phyloP scores from a whole-genome alignment of 2,113 vertebrate species.

The Hiodon alosoides region DNA sequence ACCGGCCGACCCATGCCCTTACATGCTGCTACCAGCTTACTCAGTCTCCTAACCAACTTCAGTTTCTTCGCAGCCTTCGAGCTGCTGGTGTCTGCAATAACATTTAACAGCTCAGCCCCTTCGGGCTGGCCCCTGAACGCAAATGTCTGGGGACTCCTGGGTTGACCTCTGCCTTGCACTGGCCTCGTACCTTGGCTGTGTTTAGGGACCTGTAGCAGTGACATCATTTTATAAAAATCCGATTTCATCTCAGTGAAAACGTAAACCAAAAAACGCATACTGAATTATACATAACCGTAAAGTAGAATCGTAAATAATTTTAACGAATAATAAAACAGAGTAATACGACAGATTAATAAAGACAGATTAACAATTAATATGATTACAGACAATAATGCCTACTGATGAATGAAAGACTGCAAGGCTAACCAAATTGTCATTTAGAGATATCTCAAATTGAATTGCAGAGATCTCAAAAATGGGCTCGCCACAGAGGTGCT shows the following conservation, averaged over 20 bases:
- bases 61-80: slow-evolving; percentile 45
- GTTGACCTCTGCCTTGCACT: slow-evolving; percentile 44
- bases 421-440: no score
- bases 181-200: slow-evolving; percentile 35
- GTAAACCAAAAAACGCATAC: neutral
- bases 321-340: neutral
- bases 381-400: no score
- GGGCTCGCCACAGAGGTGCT: neutral
- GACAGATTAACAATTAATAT: no score
- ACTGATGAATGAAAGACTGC: no score
- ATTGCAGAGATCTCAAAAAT: no score
- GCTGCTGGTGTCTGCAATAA: neutral
- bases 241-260: neutral
- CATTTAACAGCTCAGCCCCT: slow-evolving; percentile 14
- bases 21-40: slow-evolving; percentile 43
- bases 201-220: slow-evolving; percentile 62
- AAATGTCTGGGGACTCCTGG: slow-evolving; percentile 45
- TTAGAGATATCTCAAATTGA: no score
- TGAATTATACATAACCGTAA: neutral
- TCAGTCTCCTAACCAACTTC: slow-evolving; percentile 57
- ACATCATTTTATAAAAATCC: slow-evolving; percentile 22
- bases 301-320: neutral
- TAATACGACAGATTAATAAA: neutral
- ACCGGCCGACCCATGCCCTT: slow-evolving; percentile 48
- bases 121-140: slow-evolving; percentile 43